Conservation (phyloP, 2,888 invertebrate species). For the Heliconius cydno region DNA sequence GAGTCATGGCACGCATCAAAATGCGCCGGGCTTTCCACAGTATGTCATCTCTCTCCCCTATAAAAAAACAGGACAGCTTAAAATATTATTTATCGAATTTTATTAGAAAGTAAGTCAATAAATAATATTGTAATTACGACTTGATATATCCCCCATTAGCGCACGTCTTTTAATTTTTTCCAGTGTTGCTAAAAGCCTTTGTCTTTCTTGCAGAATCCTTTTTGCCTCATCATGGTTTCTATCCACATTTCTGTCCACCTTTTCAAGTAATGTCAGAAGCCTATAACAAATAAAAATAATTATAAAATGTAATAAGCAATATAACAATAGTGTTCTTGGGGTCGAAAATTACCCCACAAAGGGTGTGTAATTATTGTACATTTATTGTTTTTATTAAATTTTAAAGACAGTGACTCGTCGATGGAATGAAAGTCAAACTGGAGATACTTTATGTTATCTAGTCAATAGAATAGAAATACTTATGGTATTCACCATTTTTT, state of each 20-base stretch:
- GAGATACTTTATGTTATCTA: too few species aligned
- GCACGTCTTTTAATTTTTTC: constrained; percentile 15
- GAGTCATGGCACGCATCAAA: constrained; percentile 14
- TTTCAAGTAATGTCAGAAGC: constrained; percentile 4
- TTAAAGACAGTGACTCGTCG: too few species aligned
- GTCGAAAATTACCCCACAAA: too few species aligned
- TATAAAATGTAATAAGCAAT: background rate
- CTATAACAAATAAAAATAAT: background rate
- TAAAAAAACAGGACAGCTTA: background rate
- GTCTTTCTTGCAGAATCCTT: constrained; percentile 15
- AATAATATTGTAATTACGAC: background rate
- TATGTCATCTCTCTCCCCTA: constrained; percentile 15
- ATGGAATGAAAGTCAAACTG: too few species aligned
- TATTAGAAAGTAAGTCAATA: background rate
- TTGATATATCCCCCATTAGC: constrained; percentile 9
- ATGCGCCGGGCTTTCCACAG: constrained; percentile 13
- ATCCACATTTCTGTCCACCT: constrained; percentile 4
- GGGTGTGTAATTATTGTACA: too few species aligned
- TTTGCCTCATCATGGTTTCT: constrained; percentile 16
- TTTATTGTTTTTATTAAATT: too few species aligned
- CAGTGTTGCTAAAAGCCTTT: background rate
- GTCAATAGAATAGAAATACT: too few species aligned
- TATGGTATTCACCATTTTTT: too few species aligned
- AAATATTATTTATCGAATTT: background rate
- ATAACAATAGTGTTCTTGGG: background rate